Evolutionary conservation across 2,113 vertebrate genomes (phyloP).

Genomic region (Pangasianodon gigas): DNA sequence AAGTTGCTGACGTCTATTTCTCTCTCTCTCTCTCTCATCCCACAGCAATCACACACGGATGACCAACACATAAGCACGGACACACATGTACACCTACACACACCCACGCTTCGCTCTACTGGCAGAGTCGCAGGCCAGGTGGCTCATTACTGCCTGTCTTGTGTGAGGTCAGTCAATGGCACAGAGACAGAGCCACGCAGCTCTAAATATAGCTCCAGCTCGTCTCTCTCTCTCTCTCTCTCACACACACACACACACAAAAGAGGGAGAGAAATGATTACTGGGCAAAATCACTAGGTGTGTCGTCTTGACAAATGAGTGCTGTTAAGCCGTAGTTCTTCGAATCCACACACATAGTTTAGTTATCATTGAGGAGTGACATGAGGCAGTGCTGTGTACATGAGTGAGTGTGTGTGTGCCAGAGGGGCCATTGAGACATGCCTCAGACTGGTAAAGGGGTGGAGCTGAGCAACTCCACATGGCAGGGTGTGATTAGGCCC

Average conservation of each 20-base stretch:
- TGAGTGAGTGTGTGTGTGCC: slow-evolving; percentile 37
- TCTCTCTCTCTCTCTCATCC: not conserved
- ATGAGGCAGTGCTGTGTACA: slow-evolving; percentile 44
- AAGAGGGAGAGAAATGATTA: slow-evolving; percentile 48
- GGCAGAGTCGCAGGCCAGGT: slow-evolving; percentile 53
- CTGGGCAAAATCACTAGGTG: slow-evolving; percentile 50
- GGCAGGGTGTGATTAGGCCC: slow-evolving; percentile 51
- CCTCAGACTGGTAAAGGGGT: slow-evolving; percentile 18
- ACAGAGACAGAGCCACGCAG: slow-evolving; percentile 50
- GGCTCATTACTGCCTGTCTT: slow-evolving; percentile 53
- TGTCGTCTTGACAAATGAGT: slow-evolving; percentile 59
- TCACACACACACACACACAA: slow-evolving; percentile 12
- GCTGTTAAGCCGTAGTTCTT: slow-evolving; percentile 54
- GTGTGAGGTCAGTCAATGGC: slow-evolving; percentile 54
- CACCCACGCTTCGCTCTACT: not conserved
- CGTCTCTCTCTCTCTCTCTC: not conserved
- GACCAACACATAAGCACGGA: not conserved
- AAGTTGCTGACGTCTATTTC: not conserved
- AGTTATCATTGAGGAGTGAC: slow-evolving; percentile 63
- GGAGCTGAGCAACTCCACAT: slow-evolving; percentile 46
- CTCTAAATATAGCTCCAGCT: slow-evolving; percentile 52
- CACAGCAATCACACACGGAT: not conserved
- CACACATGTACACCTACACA: slow-evolving; percentile 16
- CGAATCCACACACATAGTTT: slow-evolving; percentile 51
- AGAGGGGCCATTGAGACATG: slow-evolving; percentile 34